Base-by-base conservation (phyloP, 1,140 invertebrate genomes). In the Caenorhabditis brenneri region DNA sequence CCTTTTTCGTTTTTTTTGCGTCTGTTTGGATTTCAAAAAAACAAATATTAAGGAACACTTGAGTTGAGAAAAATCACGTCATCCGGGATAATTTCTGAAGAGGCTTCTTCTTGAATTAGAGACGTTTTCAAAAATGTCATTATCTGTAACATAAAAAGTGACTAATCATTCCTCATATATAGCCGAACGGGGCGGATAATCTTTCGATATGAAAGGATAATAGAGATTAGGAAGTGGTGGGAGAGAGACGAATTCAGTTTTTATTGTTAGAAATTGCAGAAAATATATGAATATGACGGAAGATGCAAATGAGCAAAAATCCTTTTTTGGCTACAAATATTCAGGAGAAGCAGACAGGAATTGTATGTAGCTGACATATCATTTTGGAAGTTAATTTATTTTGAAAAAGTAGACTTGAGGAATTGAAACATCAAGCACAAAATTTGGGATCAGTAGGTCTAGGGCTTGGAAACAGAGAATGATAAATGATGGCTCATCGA, bases 111-210 rank as follows among this genome's bases (percentile, higher is more conserved):
- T n/a, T n/a, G n/a, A n/a, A n/a, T 9, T 10, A 24, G 24, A 27
- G 27, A 55, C 6, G 27, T 12, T 2, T 55, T n/a, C 22, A n/a
- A 55, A 15, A 12, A 12, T 22, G 24, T 55, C 24, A 1, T 27
- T 55, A 27, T 55, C 27, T 27, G 22, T 55, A 65, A 65, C 58
- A 36, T 65, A 10, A 33, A 7, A 65, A 19, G n/a, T 65, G 58
- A 65, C 58, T 65, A 65, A 65, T 60, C 27, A 60, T 60, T 29
- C 19, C 48, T n/a, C n/a, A n/a, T 51, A 51, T 51, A 55, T 55
- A 65, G 58, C 24, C 58, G 36, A 65, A 65, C 36, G n/a, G n/a
- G n/a, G n/a, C n/a, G 39, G 39, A 33, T 33, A 65, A 33, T 36
- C 31, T 65, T 65, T 65, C 24, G 27, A 55, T 55, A 27, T 55